phyloP scores from a whole-genome alignment of 2,113 vertebrate species.

The Chiloscyllium plagiosum region DNA sequence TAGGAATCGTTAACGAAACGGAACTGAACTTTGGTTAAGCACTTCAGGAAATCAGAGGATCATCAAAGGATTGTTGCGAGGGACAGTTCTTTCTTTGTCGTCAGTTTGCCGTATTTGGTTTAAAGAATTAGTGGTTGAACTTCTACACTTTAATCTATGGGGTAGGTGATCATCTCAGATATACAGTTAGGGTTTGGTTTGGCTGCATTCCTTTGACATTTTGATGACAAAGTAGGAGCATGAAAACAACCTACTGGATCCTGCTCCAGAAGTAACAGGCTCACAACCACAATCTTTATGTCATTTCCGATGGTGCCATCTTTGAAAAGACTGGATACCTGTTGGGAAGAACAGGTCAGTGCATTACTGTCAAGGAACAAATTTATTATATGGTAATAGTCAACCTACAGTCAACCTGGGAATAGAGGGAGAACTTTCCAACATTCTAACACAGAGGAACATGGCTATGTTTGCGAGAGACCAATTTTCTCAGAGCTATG shows the following conservation, averaged over 20 bases:
- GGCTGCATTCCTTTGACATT: neutral
- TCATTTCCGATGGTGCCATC: slow-evolving; percentile 94
- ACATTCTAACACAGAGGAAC: neutral
- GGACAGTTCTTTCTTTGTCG: neutral
- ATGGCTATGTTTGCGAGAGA: neutral
- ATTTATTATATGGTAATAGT: neutral
- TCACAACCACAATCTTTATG: slow-evolving; percentile 91
- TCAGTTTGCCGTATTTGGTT: neutral
- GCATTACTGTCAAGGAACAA: neutral
- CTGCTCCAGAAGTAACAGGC: slow-evolving; percentile 86
- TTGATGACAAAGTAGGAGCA: neutral
- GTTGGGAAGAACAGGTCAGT: slow-evolving; percentile 26
- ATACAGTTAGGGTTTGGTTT: neutral
- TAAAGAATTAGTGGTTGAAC: neutral
- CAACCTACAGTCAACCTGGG: neutral
- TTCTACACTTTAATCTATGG: neutral
- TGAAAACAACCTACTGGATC: slow-evolving; percentile 76
- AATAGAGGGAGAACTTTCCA: neutral
- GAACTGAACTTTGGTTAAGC: neutral
- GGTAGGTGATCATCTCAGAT: neutral
- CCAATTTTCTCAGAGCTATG: neutral
- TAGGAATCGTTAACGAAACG: neutral
- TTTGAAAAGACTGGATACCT: slow-evolving; percentile 97
- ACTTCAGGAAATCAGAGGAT: neutral
- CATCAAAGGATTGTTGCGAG: neutral